Base-by-base conservation (phyloP, 2,888 invertebrate species). In the Drosophila aldrichi region DNA sequence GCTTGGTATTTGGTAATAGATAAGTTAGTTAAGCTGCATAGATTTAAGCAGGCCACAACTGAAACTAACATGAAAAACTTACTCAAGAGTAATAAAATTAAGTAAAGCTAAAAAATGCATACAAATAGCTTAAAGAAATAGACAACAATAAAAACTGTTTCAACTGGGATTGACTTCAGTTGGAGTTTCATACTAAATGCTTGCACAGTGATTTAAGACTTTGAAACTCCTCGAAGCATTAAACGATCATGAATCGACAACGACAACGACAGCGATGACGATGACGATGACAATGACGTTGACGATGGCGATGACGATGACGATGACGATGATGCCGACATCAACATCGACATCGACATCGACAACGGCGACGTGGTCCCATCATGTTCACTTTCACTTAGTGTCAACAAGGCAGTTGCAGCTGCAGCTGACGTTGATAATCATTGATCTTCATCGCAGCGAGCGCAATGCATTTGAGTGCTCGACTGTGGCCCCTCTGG, bases 371-470 rank as follows among this genome's bases (percentile, higher is more conserved):
- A 81, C 72, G 77, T 71, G 70, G 68, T 75, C 79, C 79, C 90
- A 85, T 87, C 86, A 87, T 88, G 77, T 89, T 87, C 90, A 87
- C 87, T 87, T 87, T 87, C 87, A 87, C 87, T 87, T 88, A 87
- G 80, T 86, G 89, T 86, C 90, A 90, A 81, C 83, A 72, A 69
- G 74, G 74, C 78, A 74, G 64, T 63, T 77, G 79, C 70, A 71
- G 78, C 66, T 76, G 76, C 66, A 74, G 69, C 63, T 74, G 89
- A 74, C 73, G 82, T 81, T 88, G 91, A 88, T 90, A 91, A 91
- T 91, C 91, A 90, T 90, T 88, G 91, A 91, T 91, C 90, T 90
- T 91, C 90, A 91, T 91, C 88, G 83, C 46, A 16, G 74, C 76
- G 74, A 81, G 59, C 65, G 59, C 65, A 61, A 54, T 69, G 70